Evolutionary conservation across 1,140 invertebrate genomes (phyloP).

Genomic region (Musca vetustissima): DNA sequence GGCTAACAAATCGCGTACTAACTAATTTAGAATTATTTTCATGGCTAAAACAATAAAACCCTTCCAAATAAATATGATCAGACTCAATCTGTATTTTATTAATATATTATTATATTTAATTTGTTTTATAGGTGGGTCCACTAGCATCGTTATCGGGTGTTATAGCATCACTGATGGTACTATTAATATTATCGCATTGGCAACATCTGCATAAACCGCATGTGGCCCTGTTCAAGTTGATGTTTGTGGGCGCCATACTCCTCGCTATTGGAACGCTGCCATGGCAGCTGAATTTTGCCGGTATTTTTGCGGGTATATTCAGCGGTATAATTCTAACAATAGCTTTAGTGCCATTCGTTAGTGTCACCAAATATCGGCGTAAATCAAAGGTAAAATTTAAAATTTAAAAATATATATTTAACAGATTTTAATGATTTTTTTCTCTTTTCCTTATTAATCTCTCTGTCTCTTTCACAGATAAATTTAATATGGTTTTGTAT

Average conservation of each 20-base stretch:
- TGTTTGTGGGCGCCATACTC: constrained; percentile 40
- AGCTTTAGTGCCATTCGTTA: constrained; percentile 50
- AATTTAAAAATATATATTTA: no score
- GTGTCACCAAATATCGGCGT: constrained; percentile 45
- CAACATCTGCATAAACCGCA: constrained; percentile 52
- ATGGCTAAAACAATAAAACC: no score
- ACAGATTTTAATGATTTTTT: no score
- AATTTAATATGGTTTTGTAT: constrained; percentile 54
- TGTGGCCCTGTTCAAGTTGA: constrained; percentile 48
- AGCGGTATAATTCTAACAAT: constrained; percentile 50
- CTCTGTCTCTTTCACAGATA: constrained; percentile 38
- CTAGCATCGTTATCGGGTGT: constrained; percentile 52
- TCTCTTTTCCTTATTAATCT: no score
- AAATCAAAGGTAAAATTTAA: constrained; percentile 52
- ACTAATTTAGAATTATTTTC: no score
- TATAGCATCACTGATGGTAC: constrained; percentile 44
- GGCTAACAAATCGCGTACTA: no score
- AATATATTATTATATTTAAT: no score
- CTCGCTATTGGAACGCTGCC: constrained; percentile 52
- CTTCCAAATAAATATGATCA: no score
- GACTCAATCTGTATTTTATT: no score
- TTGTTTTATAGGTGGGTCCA: constrained; percentile 45
- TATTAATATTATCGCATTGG: constrained; percentile 52
- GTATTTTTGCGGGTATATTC: constrained; percentile 45
- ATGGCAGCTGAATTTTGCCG: constrained; percentile 51